Evolutionary conservation across 2,113 vertebrate species (phyloP).

Genomic region (Eptesicus fuscus): DNA sequence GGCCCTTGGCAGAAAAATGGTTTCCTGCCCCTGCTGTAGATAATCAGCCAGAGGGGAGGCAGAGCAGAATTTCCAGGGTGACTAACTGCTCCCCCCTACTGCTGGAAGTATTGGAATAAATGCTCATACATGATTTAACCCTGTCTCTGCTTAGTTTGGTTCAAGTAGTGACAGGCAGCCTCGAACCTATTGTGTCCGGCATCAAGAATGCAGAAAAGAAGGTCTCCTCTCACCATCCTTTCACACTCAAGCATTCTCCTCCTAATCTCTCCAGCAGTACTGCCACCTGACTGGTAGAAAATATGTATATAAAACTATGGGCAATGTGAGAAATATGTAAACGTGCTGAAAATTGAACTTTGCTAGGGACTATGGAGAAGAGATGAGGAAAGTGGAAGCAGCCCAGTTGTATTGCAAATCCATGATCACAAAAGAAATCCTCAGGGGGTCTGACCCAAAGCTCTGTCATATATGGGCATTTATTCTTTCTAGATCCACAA

Average conservation of each 20-base stretch:
- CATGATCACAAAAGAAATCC: background rate
- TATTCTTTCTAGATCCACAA: background rate
- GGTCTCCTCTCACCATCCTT: background rate
- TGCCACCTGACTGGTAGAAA: background rate
- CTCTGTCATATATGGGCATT: too few relatives aligned
- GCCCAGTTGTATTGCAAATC: background rate
- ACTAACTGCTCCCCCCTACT: too few relatives aligned
- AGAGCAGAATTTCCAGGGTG: too few relatives aligned
- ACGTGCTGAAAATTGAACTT: background rate
- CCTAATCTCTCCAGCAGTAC: background rate
- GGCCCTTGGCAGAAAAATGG: too few relatives aligned
- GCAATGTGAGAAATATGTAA: background rate
- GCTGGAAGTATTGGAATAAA: too few relatives aligned
- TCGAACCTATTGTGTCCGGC: too few relatives aligned
- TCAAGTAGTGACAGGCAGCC: too few relatives aligned
- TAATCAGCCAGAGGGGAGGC: too few relatives aligned
- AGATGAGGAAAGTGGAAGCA: background rate
- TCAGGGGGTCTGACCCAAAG: too few relatives aligned
- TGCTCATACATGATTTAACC: too few relatives aligned
- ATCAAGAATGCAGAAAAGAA: background rate
- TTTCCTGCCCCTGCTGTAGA: too few relatives aligned
- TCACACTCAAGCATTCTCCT: background rate
- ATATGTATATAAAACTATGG: background rate
- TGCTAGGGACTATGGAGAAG: rapidly evolving
- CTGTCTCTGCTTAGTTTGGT: too few relatives aligned